Conservation (phyloP, 1,140 invertebrate species). For the Meloidogyne floridensis region DNA sequence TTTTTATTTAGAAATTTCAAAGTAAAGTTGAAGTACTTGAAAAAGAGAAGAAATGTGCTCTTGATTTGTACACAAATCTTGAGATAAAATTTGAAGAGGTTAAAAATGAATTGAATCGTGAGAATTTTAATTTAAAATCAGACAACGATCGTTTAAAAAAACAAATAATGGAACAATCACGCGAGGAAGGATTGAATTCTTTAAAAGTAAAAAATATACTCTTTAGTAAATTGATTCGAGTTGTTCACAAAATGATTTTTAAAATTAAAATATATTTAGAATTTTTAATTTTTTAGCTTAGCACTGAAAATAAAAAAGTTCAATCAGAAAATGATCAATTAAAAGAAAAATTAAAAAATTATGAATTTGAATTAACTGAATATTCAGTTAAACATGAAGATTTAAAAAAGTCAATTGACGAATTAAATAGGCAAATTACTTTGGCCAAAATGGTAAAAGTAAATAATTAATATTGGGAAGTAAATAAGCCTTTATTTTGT, state of each 20-base stretch:
- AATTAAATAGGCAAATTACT: background rate
- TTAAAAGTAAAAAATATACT: background rate
- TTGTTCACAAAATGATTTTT: too few relatives aligned
- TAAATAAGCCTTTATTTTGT: too few relatives aligned
- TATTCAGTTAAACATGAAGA: background rate
- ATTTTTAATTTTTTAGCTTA: background rate
- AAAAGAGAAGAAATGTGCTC: background rate
- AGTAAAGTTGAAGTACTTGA: background rate
- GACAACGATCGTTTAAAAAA: background rate
- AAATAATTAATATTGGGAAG: too few relatives aligned
- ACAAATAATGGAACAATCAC: background rate
- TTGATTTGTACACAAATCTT: background rate
- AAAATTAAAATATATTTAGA: too few relatives aligned
- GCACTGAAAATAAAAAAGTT: background rate
- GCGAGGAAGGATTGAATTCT: background rate
- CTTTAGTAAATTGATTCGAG: too few relatives aligned
- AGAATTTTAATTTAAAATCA: background rate
- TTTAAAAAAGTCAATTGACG: background rate
- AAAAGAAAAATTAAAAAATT: background rate
- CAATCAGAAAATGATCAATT: background rate
- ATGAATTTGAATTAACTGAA: conserved; percentile 2
- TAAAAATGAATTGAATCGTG: background rate
- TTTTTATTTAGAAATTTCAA: background rate
- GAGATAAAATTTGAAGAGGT: background rate
- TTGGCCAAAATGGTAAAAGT: background rate